Base-by-base conservation (phyloP, 92 coral and sea anemone species). In the Palythoa grandis region DNA sequence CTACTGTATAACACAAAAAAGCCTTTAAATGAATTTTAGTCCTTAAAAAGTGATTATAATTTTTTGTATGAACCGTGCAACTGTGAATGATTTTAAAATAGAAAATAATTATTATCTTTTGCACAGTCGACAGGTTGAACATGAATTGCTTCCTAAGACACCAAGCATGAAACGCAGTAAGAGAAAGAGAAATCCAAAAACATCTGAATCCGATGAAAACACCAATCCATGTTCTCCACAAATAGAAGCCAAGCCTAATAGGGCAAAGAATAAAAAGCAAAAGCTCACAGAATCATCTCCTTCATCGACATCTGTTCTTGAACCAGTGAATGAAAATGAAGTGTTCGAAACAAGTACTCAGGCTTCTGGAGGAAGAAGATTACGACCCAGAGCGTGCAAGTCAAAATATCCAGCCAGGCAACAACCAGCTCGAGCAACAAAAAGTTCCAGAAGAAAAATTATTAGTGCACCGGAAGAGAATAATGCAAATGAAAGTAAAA, bases 81-180 rank as follows among this genome's bases (percentile, higher is more conserved):
- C 7, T 58, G n/a, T 12, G 7, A 58, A 2, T 15, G n/a, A 11
- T 58, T 15, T 58, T 22, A 9, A 67, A n/a, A 67, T 22, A 20
- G 3, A 23, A 5, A 69, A 15, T 65, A 10, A 12, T 69, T 29
- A 25, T 25, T 69, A 3, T 69, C 19, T 22, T 15, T 50, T 65
- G 4, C 22, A 48, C 74, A 80, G 85, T 66, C 85, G 85, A 15
- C 85, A 80, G 39, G 22, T 43, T 43, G 78, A 87, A 11, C 56
- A 67, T 56, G 78, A 87, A 7, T 93, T 95, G 1, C 91, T 95
- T 15, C 98, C 98, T 22, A 95, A 95, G 87, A 95, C 98, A 68
- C 98, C 98, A 72, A 86, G 91, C 48, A 92, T 90, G 93, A 94
- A 92, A 69, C 77, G 95, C 89, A 79, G 71, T 48, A 77, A 86